phyloP scores from a whole-genome alignment of 2,888 invertebrate genomes.

The Drosophila emarginata region DNA sequence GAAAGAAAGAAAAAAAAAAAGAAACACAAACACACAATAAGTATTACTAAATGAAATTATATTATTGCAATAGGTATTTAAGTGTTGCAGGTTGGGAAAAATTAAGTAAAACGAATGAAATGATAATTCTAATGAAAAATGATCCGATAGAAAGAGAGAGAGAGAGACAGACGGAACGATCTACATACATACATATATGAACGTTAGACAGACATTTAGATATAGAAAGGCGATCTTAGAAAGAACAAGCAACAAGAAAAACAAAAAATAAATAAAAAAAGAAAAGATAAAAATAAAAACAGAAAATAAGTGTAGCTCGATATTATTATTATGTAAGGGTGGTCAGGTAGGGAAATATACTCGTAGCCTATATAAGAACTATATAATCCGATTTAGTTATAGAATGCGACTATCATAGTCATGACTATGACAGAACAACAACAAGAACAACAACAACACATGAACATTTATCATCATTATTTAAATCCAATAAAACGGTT shows the following conservation, averaged over 20 bases:
- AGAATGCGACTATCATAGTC: slow-evolving; percentile 6
- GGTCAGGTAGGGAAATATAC: slow-evolving; percentile 56
- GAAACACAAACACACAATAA: slow-evolving; percentile 56
- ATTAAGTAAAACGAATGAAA: slow-evolving; percentile 15
- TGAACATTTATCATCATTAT: neutral
- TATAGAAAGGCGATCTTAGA: neutral
- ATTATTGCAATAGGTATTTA: slow-evolving; percentile 37
- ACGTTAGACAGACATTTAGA: neutral
- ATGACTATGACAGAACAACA: slow-evolving; percentile 22
- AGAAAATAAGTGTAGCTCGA: neutral
- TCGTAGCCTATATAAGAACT: slow-evolving; percentile 16
- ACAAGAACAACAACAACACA: slow-evolving; percentile 43
- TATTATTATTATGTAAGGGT: slow-evolving; percentile 22
- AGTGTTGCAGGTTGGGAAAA: slow-evolving; percentile 37
- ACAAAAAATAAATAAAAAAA: slow-evolving; percentile 24
- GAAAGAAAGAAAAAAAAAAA: too few species aligned
- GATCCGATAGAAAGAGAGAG: neutral
- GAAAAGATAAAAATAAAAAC: slow-evolving; percentile 17
- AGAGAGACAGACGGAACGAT: neutral
- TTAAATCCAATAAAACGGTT: slow-evolving; percentile 19
- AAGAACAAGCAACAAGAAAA: neutral
- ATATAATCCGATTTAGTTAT: slow-evolving; percentile 17
- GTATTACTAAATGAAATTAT: slow-evolving; percentile 52
- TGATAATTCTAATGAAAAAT: neutral
- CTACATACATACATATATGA: too few species aligned